Base-by-base conservation (phyloP, 2,797 vertebrate genomes). In the Gymnocypris eckloni region DNA sequence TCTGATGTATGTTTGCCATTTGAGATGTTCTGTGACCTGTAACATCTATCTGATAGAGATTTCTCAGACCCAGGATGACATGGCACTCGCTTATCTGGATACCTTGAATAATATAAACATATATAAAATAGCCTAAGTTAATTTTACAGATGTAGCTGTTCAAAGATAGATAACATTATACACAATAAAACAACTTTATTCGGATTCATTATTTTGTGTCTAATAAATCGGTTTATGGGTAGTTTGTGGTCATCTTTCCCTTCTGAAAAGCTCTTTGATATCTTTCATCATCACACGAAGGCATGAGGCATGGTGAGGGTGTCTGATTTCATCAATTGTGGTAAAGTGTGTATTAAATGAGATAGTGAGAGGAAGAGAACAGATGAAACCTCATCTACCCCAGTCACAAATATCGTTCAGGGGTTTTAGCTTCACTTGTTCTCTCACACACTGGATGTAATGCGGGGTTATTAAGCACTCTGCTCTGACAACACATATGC, bases 21-120 rank as follows among this genome's bases (percentile, higher is more conserved):
- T 66, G 91, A 93, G 50, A 93, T 92, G 50, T 96, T 95, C 87
- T 64, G 89, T 37, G 80, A 69, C 64, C 69, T 87, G 69, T 84
- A 84, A 4, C 48, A 59, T 20, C 12, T 89, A 76, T 73, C 28
- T 90, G 71, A 81, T 75, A 8, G 72, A 43, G 45, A 87, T 87
- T 70, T 76, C 69, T 13, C 69, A 75, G 79, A 28, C 90, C 2
- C 93, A 93, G 0, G 91, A 95, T 67, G 92, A 92, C 76, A 89
- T 91, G 77, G 92, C 94, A 91, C 90, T 95, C 18, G 16, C 20
- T 90, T 93, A 93, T 90, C 92, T 95, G 84, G 92, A 67, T 18
- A 66, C 13, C 13, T 28, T 66, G 6, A 16, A 33, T 16, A 33
- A 33, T 33, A 33, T 66, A 66, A 66, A 33, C 13, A 16, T 15